Evolutionary conservation across 2,888 invertebrate species (phyloP).

Genomic region (Sphecodes monilicornis): DNA sequence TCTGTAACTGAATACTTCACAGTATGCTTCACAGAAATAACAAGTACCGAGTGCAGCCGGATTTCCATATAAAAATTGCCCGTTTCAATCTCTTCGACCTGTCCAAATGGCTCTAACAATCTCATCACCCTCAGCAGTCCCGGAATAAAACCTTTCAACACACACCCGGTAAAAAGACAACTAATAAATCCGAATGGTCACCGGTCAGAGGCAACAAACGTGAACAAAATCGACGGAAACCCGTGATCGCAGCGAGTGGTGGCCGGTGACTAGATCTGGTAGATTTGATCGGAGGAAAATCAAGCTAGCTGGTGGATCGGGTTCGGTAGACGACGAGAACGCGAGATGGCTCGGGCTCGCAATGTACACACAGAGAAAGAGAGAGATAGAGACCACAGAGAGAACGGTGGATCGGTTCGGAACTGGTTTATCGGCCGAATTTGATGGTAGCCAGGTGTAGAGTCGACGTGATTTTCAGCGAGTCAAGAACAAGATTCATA

Average conservation of each 20-base stretch:
- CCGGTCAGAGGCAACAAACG: not conserved
- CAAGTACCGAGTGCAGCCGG: not conserved
- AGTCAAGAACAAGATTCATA: constrained; percentile 73
- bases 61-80: not conserved
- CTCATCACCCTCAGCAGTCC: not conserved
- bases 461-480: constrained; percentile 58
- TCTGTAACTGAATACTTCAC: not conserved
- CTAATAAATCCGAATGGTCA: not conserved
- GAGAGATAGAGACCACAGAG: not conserved
- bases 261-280: not conserved
- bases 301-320: constrained; percentile 3
- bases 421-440: constrained; percentile 67
- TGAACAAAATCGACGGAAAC: not conserved
- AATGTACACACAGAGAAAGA: not conserved
- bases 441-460: constrained; percentile 53
- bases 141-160: too few relatives aligned
- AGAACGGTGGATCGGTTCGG: constrained; percentile 50
- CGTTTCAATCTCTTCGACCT: too few relatives aligned
- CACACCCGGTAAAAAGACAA: not conserved
- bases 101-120: not conserved
- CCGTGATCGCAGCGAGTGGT: not conserved
- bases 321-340: not conserved
- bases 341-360: not conserved
- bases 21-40: not conserved
- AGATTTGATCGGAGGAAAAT: not conserved